phyloP scores from a whole-genome alignment of 2,888 invertebrate genomes.

The Melanostoma mellinum region DNA sequence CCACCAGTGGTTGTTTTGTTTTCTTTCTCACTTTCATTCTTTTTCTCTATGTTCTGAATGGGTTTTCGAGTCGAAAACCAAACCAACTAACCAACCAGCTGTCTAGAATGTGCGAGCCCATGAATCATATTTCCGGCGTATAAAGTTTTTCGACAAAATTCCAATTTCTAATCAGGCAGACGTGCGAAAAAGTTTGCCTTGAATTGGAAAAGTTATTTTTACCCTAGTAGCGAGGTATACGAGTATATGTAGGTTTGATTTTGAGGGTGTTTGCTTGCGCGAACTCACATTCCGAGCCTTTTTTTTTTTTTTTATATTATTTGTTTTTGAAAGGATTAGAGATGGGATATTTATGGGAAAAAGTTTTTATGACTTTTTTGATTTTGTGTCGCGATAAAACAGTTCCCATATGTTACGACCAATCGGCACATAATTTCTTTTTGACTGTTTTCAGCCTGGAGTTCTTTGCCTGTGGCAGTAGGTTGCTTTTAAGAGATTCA shows the following conservation, averaged over 20 bases:
- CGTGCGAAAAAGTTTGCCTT: conserved; percentile 59
- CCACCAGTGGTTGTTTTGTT: conserved; percentile 9
- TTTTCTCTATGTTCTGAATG: conserved; percentile 6
- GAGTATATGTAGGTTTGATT: conserved; percentile 8
- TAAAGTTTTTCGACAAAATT: conserved; percentile 29
- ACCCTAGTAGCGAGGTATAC: neutral
- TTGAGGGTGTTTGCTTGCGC: neutral
- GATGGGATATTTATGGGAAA: conserved; percentile 29
- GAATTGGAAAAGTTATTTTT: conserved; percentile 40
- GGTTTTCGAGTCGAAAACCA: conserved; percentile 6
- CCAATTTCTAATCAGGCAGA: conserved; percentile 42
- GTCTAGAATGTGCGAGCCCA: conserved; percentile 36
- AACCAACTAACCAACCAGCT: neutral
- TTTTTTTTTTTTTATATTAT: conserved; percentile 9
- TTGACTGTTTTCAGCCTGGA: no score
- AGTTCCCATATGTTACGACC: neutral
- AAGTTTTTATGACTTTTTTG: conserved; percentile 10
- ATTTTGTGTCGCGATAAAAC: neutral
- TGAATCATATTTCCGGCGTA: conserved; percentile 61
- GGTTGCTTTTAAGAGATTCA: no score
- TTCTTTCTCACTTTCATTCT: no score
- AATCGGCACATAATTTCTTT: neutral
- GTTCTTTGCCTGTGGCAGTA: no score
- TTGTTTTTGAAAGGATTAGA: conserved; percentile 23
- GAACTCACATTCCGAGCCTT: conserved; percentile 29